A percentile compares a stretch with the other conserved stretches of the same genome.
These are phyloP conservation scores for Ceratosolen solmsi DNA, from an alignment of 1,140 invertebrate species.

Conservation along the genomic window DNA sequence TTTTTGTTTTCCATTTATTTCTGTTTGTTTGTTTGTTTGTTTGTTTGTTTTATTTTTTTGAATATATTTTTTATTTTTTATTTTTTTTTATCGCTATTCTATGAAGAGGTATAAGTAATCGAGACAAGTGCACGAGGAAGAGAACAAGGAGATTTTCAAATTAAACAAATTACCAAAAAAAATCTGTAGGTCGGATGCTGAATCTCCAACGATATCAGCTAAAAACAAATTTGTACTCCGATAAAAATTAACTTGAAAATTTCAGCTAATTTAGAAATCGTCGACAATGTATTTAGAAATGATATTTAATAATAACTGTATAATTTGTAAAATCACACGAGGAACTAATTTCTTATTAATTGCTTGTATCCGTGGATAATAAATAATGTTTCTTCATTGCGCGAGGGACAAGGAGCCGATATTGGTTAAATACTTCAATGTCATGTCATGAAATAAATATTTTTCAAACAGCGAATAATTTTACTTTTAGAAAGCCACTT, in stretches of 20 bases:
- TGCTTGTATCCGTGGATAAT: background rate
- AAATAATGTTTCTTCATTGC: background rate
- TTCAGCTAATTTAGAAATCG: background rate
- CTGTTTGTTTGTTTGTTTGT: too few species aligned
- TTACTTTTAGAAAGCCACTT: background rate
- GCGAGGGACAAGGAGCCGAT: too few species aligned
- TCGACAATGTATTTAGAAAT: conserved; percentile 5
- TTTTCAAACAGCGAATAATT: background rate
- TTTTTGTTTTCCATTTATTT: too few species aligned
- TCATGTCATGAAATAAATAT: background rate
- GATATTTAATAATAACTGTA: background rate
- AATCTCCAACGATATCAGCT: background rate
- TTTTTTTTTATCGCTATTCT: background rate
- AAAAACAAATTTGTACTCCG: background rate
- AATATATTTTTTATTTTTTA: background rate
- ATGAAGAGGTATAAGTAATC: background rate
- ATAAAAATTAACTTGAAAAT: background rate
- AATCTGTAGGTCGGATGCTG: background rate
- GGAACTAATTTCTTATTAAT: background rate
- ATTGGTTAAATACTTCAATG: background rate
- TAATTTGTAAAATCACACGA: background rate
- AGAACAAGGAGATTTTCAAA: background rate
- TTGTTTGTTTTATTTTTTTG: too few species aligned
- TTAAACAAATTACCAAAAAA: conserved; percentile 5
- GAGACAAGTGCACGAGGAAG: conserved; percentile 5